These are phyloP conservation scores for Acanthurus leucopareius DNA, from an alignment of 2,797 vertebrate species.

Conservation along the genomic window DNA sequence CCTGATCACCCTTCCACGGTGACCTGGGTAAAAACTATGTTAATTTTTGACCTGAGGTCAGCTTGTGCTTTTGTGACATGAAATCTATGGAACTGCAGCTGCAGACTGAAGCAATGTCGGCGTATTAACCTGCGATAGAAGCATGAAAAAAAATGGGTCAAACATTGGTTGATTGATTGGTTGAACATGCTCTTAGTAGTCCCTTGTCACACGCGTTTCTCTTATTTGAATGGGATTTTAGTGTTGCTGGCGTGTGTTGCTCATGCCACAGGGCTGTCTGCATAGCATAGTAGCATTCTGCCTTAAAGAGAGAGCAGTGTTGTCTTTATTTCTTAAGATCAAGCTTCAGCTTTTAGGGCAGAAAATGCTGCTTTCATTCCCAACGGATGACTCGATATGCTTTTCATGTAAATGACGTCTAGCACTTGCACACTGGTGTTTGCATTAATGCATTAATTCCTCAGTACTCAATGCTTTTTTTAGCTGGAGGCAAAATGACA, in stretches of 20 bases:
- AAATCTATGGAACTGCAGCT: slow-evolving; percentile 14
- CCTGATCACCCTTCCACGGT: slow-evolving; percentile 12
- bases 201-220: slow-evolving; percentile 17
- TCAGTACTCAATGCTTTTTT: slow-evolving; percentile 67
- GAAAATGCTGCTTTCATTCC: slow-evolving; percentile 70
- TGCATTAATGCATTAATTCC: slow-evolving; percentile 80
- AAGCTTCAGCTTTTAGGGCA: slow-evolving; percentile 70
- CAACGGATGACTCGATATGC: slow-evolving; percentile 68
- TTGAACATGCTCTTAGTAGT: slow-evolving; percentile 31
- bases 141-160: slow-evolving; percentile 48
- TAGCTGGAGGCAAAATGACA: slow-evolving; percentile 78
- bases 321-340: slow-evolving; percentile 73
- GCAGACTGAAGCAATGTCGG: background rate
- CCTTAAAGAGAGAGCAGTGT: slow-evolving; percentile 37
- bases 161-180: slow-evolving; percentile 20
- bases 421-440: slow-evolving; percentile 65
- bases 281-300: slow-evolving; percentile 44
- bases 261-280: slow-evolving; percentile 68
- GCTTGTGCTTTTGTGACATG: slow-evolving; percentile 14
- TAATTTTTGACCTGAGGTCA: slow-evolving; percentile 22
- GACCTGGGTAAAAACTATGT: slow-evolving; percentile 29
- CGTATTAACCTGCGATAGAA: slow-evolving; percentile 40
- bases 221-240: slow-evolving; percentile 58
- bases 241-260: slow-evolving; percentile 51
- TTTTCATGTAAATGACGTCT: slow-evolving; percentile 78